phyloP scores from a whole-genome alignment of 2,888 invertebrate species.

The Standfussiana lucernea region DNA sequence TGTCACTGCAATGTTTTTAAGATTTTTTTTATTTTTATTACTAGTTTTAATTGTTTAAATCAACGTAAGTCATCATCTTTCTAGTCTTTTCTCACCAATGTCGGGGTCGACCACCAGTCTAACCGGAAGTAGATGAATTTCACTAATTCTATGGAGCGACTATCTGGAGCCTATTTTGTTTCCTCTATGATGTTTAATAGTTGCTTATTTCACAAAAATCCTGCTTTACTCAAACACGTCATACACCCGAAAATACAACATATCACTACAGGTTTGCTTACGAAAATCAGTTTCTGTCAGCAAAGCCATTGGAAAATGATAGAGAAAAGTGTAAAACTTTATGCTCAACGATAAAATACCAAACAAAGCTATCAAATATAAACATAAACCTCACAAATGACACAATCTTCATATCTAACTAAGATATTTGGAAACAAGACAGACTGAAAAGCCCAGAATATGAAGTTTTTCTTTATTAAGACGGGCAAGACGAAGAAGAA shows the following conservation, averaged over 20 bases:
- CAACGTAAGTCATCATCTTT: neutral
- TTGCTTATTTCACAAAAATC: neutral
- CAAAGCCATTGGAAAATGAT: neutral
- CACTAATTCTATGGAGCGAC: neutral
- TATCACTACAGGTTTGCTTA: neutral
- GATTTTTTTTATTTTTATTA: constrained; percentile 48
- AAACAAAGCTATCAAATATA: neutral
- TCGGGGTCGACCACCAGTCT: neutral
- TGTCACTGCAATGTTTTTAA: constrained; percentile 45
- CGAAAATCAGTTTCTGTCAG: neutral
- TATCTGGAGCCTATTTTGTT: neutral
- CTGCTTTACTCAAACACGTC: neutral
- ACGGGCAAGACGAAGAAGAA: neutral
- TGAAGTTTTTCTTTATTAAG: neutral
- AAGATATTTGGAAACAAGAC: neutral
- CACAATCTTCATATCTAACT: too few species aligned
- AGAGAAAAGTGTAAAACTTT: constrained; percentile 10
- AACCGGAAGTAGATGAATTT: neutral
- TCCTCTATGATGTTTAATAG: neutral
- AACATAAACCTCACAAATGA: neutral
- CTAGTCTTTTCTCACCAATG: neutral
- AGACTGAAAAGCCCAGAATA: neutral
- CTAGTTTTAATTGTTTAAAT: constrained; percentile 1
- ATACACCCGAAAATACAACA: neutral
- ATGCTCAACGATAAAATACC: constrained; percentile 7